Evolutionary conservation across 2,113 vertebrate species (phyloP).

Genomic region (Amia ocellicauda): DNA sequence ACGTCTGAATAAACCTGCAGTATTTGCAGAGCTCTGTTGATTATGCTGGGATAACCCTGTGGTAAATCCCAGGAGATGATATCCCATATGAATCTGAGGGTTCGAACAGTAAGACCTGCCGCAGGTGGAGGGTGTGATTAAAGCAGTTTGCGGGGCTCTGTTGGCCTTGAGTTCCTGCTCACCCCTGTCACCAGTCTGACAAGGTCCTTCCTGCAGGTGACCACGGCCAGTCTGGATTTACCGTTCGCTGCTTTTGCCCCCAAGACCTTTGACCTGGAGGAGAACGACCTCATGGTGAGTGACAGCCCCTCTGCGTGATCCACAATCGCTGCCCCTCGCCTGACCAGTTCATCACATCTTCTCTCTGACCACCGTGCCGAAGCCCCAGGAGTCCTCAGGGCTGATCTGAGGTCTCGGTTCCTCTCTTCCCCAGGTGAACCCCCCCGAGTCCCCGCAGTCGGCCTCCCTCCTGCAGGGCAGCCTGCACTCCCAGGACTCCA

Average conservation of each 20-base stretch:
- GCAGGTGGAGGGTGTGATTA: no score
- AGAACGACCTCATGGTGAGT: slow-evolving; percentile 89
- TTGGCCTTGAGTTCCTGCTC: not conserved
- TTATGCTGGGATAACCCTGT: no score
- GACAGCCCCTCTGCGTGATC: no score
- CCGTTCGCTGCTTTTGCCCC: slow-evolving; percentile 94
- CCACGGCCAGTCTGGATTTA: slow-evolving; percentile 85
- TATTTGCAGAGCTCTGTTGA: no score
- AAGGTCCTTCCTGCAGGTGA: slow-evolving; percentile 77
- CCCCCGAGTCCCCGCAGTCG: slow-evolving; percentile 79
- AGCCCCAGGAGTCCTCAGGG: no score
- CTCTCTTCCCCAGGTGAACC: slow-evolving; percentile 76
- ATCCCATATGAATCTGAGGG: no score
- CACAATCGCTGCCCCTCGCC: not conserved
- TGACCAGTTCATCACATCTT: not conserved
- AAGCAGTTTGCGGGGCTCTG: not conserved
- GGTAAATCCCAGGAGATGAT: no score
- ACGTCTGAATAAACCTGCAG: no score
- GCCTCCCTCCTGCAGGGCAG: slow-evolving; percentile 87
- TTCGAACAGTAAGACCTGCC: no score
- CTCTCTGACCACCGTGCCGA: no score
- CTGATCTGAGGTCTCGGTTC: no score
- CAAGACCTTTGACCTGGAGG: slow-evolving; percentile 81
- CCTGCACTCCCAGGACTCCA: slow-evolving; percentile 86
- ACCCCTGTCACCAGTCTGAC: not conserved